phyloP scores from a whole-genome alignment of 2,113 vertebrate species.

The Anoura caudifer region DNA sequence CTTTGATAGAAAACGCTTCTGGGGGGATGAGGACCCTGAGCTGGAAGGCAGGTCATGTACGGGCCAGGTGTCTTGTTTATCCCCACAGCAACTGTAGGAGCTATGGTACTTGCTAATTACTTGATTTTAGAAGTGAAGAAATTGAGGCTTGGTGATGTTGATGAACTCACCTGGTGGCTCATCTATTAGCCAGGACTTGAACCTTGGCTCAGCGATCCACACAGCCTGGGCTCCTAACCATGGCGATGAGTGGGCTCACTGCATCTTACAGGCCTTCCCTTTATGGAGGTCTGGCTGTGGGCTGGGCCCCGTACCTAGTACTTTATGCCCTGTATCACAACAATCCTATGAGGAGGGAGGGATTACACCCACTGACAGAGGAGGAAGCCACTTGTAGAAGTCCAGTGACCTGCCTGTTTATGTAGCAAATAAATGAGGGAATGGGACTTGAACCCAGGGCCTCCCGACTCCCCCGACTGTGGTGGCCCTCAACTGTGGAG shows the following conservation, averaged over 20 bases:
- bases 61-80: neutral
- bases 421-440: neutral
- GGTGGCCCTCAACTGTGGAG: neutral
- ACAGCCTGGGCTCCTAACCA: neutral
- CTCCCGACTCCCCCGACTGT: neutral
- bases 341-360: neutral
- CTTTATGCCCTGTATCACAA: neutral
- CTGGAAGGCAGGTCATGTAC: neutral
- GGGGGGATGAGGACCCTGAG: neutral
- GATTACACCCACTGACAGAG: neutral
- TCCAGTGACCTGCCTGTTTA: neutral
- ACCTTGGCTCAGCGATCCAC: neutral
- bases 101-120: neutral
- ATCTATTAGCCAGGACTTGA: neutral
- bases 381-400: neutral
- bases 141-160: neutral
- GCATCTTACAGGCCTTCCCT: neutral
- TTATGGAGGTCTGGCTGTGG: neutral
- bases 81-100: fast-evolving
- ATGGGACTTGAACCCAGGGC: fast-evolving
- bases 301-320: fast-evolving
- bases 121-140: neutral
- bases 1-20: neutral
- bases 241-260: neutral
- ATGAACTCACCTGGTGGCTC: neutral